Evolutionary conservation across 1,140 invertebrate species (phyloP).

Genomic region (Battus philenor): DNA sequence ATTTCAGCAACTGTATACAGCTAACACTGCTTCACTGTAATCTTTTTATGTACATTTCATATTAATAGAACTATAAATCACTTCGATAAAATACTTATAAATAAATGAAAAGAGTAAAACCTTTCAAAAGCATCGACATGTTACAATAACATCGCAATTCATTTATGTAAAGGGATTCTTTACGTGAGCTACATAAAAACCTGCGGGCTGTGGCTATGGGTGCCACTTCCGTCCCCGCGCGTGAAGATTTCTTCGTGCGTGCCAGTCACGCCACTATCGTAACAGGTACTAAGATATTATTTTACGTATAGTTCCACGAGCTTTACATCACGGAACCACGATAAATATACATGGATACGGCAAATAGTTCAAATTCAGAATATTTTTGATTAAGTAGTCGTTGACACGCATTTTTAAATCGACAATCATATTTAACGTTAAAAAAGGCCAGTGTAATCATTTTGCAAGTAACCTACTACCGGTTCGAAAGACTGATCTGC

Average conservation of each 20-base stretch:
- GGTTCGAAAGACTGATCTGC: no score
- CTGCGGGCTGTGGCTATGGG: conserved; percentile 16
- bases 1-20: conserved; percentile 21
- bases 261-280: conserved; percentile 32
- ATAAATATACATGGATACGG: conserved; percentile 1
- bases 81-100: no score
- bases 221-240: conserved; percentile 30
- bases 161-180: conserved; percentile 19
- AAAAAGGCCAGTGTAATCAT: no score
- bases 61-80: no score
- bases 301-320: conserved; percentile 10
- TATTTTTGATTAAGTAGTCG: no score
- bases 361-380: no score
- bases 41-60: no score
- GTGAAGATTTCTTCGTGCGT: conserved; percentile 32
- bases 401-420: no score
- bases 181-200: conserved; percentile 7
- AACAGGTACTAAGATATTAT: conserved; percentile 19
- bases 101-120: no score
- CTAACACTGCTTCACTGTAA: no score
- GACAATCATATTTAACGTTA: no score
- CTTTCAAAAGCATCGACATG: neutral
- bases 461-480: no score
- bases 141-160: conserved; percentile 7
- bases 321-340: conserved; percentile 3